Evolutionary conservation across 2,113 vertebrate genomes (phyloP).

Genomic region (Daboia siamensis): DNA sequence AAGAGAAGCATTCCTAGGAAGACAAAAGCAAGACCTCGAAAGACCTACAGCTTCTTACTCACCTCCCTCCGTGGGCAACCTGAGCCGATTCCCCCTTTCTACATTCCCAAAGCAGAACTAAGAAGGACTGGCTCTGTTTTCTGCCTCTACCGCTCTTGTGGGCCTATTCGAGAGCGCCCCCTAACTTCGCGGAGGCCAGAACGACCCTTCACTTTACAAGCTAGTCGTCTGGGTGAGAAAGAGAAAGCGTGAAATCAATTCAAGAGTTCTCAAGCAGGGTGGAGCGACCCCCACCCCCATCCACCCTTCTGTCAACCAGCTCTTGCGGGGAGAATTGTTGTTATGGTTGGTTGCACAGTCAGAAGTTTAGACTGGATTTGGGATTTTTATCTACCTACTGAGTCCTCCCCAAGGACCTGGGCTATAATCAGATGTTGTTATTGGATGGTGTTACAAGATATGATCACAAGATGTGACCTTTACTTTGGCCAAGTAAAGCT

Average conservation of each 20-base stretch:
- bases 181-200: background rate
- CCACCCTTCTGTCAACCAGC: background rate
- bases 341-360: background rate
- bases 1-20: background rate
- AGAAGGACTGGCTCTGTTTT: background rate
- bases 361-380: background rate
- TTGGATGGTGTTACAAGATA: background rate
- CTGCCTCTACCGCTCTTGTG: background rate
- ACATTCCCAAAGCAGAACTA: background rate
- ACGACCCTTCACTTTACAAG: background rate
- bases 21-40: background rate
- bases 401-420: background rate
- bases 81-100: background rate
- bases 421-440: background rate
- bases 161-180: background rate
- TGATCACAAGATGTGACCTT: background rate
- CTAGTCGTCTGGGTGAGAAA: background rate
- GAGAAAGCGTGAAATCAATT: background rate
- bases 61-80: background rate
- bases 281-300: accelerated
- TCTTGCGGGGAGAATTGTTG: background rate
- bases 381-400: background rate
- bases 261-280: background rate
- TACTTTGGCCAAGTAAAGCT: background rate
- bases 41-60: background rate